Conservation (phyloP, 2,888 invertebrate species). For the Plagodis dolabraria region DNA sequence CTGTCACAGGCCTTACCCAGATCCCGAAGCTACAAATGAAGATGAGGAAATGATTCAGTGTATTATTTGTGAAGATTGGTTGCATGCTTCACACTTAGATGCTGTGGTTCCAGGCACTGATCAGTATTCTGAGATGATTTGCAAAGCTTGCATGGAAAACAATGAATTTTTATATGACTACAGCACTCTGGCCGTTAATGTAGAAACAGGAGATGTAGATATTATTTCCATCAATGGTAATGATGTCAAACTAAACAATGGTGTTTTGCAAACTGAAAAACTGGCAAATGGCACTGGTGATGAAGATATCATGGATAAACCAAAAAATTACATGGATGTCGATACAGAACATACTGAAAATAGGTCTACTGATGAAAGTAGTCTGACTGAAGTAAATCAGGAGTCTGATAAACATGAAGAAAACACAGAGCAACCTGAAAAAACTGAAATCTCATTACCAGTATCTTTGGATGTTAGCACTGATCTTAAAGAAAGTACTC, state of each 20-base stretch:
- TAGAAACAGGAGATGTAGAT: constrained; percentile 57
- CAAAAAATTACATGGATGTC: constrained; percentile 19
- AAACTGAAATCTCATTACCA: background rate
- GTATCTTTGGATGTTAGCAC: no score
- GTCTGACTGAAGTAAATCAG: constrained; percentile 1
- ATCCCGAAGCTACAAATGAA: constrained; percentile 89
- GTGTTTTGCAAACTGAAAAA: constrained; percentile 26
- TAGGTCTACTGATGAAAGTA: constrained; percentile 7
- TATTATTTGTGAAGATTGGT: constrained; percentile 98
- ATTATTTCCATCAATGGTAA: constrained; percentile 43
- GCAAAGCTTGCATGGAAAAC: constrained; percentile 90
- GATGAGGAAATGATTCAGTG: constrained; percentile 99
- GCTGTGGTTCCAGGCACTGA: constrained; percentile 83
- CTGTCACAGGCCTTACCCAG: constrained; percentile 97
- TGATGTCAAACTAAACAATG: constrained; percentile 40
- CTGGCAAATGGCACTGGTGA: constrained; percentile 7
- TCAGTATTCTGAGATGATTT: constrained; percentile 93
- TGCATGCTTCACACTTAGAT: constrained; percentile 92
- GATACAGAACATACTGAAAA: constrained; percentile 9
- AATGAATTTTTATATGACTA: constrained; percentile 91
- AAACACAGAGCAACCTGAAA: constrained; percentile 4
- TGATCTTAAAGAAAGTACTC: no score
- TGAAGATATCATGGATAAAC: constrained; percentile 11
- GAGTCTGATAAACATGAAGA: constrained; percentile 2
- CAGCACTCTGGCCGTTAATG: constrained; percentile 74